Evolutionary conservation across 1,140 invertebrate species (phyloP), one percentile per base, ranked within the genome.

Genomic region (Drosophila ironensis): DNA sequence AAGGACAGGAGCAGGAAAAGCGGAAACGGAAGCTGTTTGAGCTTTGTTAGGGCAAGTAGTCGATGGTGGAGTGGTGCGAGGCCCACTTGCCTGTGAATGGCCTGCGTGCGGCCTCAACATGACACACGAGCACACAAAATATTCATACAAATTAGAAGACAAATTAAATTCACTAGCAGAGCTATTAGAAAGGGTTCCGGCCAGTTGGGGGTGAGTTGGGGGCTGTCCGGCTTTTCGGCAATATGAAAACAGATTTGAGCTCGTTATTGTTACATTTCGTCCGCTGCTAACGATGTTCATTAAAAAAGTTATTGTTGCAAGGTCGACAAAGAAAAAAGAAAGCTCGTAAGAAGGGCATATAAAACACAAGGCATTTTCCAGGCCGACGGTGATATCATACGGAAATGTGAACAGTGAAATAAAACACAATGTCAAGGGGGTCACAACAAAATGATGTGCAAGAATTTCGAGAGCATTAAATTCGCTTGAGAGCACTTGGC

Each of bases 11-110:
- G n/a, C n/a, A n/a, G n/a, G 28, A 46, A 56, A 64, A 69, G 45
- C 78, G 77, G 77, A 82, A 84, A 61, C 78, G 77, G 77, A 82
- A 82, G 77, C 77, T 84, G 77, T 82, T 82, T 57, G 77, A 72
- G 67, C 72, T 70, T 64, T 63, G 59, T 61, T 47, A 61, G n/a
- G 41, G 59, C 16, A 57, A 47, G 54, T 38, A 27, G 24, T 59
- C 47, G 28, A 14, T 17, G 17, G 11, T 47, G 38, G 20, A 24
- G 33, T 45, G n/a, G 52, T 5, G 20, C 20, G 16, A 8, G 27
- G 35, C 4, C n/a, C n/a, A n/a, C n/a, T n/a, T n/a, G n/a, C n/a
- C n/a, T n/a, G 12, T 12, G 14, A 7, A 17, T 19, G 30, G 40
- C 30, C 56, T 72, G 52, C 60, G 54, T 50, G 28, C 51, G 51